Percentiles rank a stretch among this genome's conserved stretches.
Evolutionary conservation across 35 echinoderm and acorn worm genomes (phyloP).

Genomic region (Apostichopus parvimensis): DNA sequence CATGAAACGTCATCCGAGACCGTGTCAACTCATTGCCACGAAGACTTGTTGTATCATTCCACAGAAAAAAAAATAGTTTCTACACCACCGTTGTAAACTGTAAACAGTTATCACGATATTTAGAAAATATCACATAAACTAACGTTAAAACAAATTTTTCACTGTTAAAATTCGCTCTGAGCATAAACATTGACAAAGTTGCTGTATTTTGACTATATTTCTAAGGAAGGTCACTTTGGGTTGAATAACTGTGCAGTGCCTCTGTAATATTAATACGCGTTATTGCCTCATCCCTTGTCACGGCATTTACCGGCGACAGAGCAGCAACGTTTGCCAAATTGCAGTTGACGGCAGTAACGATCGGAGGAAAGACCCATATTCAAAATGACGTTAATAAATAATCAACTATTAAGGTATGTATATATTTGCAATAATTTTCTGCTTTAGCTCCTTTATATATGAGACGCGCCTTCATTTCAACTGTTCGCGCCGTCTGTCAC

Average conservation of each 20-base stretch:
- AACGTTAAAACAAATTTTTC: no score
- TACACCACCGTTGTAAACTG: no score
- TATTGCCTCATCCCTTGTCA: conserved; percentile 29
- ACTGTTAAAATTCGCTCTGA: no score
- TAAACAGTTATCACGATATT: no score
- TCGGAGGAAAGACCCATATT: neutral
- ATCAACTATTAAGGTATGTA: conserved; percentile 41
- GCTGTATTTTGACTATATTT: no score
- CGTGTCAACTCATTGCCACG: neutral
- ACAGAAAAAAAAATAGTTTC: no score
- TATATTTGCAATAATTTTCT: neutral
- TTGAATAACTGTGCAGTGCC: neutral
- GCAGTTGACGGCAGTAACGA: neutral
- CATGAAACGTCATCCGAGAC: neutral
- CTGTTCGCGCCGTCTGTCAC: neutral
- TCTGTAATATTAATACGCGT: neutral
- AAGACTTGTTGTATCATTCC: neutral
- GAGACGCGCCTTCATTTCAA: neutral
- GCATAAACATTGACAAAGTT: no score
- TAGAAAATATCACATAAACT: no score
- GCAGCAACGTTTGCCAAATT: neutral
- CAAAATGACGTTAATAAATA: conserved; percentile 20
- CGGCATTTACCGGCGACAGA: neutral
- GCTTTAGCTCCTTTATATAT: neutral
- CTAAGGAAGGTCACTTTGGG: neutral